Evolutionary conservation across 2,888 invertebrate species (phyloP), one percentile per base, ranked within the genome.

Genomic region (Dexiosoma caninum): DNA sequence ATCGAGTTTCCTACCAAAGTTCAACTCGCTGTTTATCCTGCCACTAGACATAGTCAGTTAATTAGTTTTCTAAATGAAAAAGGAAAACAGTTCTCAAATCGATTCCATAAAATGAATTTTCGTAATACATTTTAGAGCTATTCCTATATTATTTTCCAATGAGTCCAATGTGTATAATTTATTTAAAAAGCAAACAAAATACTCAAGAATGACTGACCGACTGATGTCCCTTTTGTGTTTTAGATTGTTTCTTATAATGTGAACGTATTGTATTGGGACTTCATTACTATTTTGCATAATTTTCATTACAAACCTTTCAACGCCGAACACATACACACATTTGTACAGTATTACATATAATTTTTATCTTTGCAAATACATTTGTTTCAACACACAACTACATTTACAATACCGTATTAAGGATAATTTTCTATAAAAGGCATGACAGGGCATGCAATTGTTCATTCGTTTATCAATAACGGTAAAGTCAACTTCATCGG

Each of bases 251-350:
- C n/a, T n/a, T n/a, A n/a, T n/a, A n/a, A n/a, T n/a, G n/a, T n/a
- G n/a, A n/a, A n/a, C n/a, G n/a, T n/a, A n/a, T n/a, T n/a, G n/a
- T n/a, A n/a, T n/a, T n/a, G n/a, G n/a, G n/a, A n/a, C n/a, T n/a
- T n/a, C n/a, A n/a, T n/a, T 69, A 57, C 76, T 80, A 44, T 82
- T 84, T 83, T 84, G 83, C 83, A 84, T 84, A 83, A 83, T 83
- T 84, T 46, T 57, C 80, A 76, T 81, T 69, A 44, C 57, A 55
- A 81, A 77, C 19, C 37, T n/a, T n/a, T n/a, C n/a, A n/a, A n/a
- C n/a, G n/a, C n/a, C 37, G 71, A 16, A 72, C 16, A 30, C 19
- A 9, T 21, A 37, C 21, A 62, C 12, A 59, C 46, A 59, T 60
- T 32, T 12, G 44, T 27, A 69, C 21, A 42, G 32, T 12, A 32